Evolutionary conservation across 2,113 vertebrate species (phyloP).

Genomic region (Macrotus californicus): DNA sequence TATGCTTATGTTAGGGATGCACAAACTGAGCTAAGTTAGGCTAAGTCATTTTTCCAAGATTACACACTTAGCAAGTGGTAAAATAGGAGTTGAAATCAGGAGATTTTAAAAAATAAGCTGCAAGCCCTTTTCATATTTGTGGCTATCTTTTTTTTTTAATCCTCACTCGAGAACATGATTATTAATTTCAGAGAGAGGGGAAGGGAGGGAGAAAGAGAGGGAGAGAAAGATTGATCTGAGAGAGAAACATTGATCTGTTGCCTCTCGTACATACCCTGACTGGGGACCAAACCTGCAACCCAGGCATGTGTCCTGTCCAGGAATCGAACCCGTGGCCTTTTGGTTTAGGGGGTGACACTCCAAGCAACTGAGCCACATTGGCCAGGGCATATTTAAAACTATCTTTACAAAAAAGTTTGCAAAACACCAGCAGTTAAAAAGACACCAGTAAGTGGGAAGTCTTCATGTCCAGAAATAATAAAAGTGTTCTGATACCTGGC

Average conservation of each 20-base stretch:
- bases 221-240: too few species aligned
- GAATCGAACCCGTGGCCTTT: too few species aligned
- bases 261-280: too few species aligned
- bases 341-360: too few species aligned
- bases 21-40: constrained; percentile 1
- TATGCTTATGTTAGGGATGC: background rate
- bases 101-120: constrained; percentile 39
- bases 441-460: background rate
- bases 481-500: background rate
- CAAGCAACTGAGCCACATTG: too few species aligned
- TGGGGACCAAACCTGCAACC: too few species aligned
- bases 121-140: background rate
- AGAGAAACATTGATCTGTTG: too few species aligned
- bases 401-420: background rate
- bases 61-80: background rate
- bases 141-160: too few species aligned
- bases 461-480: background rate
- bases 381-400: background rate
- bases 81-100: constrained; percentile 10
- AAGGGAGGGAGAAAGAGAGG: too few species aligned
- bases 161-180: too few species aligned
- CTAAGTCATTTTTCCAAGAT: background rate
- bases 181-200: too few species aligned
- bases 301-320: too few species aligned
- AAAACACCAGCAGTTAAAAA: constrained; percentile 20